Evolutionary conservation across 37 sponge, comb jelly and placozoan species (phyloP).

Genomic region (Halisarca cf. caerulea): DNA sequence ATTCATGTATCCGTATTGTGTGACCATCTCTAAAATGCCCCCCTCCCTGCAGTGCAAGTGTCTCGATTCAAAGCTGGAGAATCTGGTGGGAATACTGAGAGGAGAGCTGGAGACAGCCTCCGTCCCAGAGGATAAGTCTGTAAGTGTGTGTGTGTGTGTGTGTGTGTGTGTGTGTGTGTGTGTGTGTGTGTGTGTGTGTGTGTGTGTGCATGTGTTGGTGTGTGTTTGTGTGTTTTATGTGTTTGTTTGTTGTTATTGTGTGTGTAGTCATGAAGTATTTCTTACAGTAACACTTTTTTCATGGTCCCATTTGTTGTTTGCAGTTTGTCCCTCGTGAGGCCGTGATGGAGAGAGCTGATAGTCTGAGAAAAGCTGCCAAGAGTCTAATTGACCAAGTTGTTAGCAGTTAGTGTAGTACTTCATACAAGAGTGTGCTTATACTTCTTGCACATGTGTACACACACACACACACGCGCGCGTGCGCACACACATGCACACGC

Average conservation of each 20-base stretch:
- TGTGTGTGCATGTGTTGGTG: too few relatives aligned
- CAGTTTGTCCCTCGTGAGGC: conserved; percentile 57
- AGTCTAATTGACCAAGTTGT: conserved; percentile 63
- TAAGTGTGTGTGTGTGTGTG: too few relatives aligned
- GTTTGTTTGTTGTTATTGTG: too few relatives aligned
- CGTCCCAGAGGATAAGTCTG: too few relatives aligned
- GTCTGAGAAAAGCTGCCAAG: conserved; percentile 83
- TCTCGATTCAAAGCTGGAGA: conserved; percentile 14
- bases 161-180: too few relatives aligned
- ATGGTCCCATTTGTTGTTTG: too few relatives aligned
- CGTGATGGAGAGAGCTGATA: conserved; percentile 83
- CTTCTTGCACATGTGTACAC: background rate
- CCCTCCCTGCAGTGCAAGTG: background rate
- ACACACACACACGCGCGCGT: background rate
- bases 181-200: too few relatives aligned
- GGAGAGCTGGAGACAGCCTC: background rate
- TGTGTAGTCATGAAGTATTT: too few relatives aligned
- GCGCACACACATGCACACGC: background rate
- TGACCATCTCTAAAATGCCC: too few relatives aligned
- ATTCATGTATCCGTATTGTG: too few relatives aligned
- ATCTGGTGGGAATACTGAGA: background rate
- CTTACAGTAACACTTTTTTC: too few relatives aligned
- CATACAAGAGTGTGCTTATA: background rate
- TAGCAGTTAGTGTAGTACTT: background rate
- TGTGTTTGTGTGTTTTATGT: too few relatives aligned